Evolutionary conservation across 2,113 vertebrate genomes (phyloP).

Genomic region (Columba janthina): DNA sequence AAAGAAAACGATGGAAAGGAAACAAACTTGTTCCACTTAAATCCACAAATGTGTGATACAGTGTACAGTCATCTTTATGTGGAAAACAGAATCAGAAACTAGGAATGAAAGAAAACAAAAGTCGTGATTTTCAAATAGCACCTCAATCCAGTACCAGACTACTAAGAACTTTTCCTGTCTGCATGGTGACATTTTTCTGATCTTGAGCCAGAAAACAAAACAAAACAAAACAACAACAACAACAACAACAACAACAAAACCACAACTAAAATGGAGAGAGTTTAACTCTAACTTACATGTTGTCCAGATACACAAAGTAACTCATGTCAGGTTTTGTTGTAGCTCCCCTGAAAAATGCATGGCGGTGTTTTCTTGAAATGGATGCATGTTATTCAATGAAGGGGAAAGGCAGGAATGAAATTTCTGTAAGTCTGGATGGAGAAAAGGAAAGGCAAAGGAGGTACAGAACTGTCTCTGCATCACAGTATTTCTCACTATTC

Average conservation of each 20-base stretch:
- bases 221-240: neutral
- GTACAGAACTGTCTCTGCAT: neutral
- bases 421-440: neutral
- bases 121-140: fast-evolving
- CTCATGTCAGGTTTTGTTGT: neutral
- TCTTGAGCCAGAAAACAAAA: neutral
- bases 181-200: neutral
- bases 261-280: fast-evolving
- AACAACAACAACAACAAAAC: no score
- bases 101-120: neutral
- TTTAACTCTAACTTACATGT: neutral
- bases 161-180: neutral
- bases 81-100: neutral
- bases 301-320: neutral
- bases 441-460: neutral
- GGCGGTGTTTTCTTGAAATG: neutral
- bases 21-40: neutral
- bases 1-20: neutral
- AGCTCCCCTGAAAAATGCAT: neutral
- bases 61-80: neutral
- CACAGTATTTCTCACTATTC: neutral
- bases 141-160: fast-evolving
- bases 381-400: neutral
- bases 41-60: neutral
- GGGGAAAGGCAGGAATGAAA: neutral